Evolutionary conservation across 2,113 vertebrate genomes (phyloP), one percentile per base, ranked within the genome.

Genomic region (Gambusia holbrooki): DNA sequence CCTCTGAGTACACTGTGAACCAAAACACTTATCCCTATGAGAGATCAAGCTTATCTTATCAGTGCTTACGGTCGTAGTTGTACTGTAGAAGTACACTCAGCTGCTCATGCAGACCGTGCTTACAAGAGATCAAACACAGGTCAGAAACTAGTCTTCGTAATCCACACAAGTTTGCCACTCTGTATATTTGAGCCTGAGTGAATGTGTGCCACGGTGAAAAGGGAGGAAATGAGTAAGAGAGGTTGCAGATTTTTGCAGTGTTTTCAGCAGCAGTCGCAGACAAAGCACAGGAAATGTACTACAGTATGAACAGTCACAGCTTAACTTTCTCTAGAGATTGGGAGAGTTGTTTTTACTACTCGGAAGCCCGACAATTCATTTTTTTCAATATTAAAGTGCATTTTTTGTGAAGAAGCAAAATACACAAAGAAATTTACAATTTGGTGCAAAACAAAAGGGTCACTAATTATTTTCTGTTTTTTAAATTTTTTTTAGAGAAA

Each of bases 41-140:
- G 88, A 91, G 87, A 93, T 93, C 91, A 84, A 92, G 89, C 88
- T 81, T 88, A 92, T 92, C 91, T 93, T 93, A 93, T 93, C 92
- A 79, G 83, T 13, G 76, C 80, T 85, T 88, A 84, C 88, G 84
- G 84, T 86, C 73, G 28, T 66, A 71, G 72, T 69, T 68, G 25
- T 90, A 91, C 89, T 90, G 91, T 87, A 85, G 82, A 74, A 80
- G 79, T 82, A 90, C 90, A 88, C 87, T 86, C 85, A 88, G 77
- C 80, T 81, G 87, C 86, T 92, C 87, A 87, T 86, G 88, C 83
- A 87, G 65, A 76, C 87, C 66, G 74, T 80, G 77, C 88, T 87
- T 86, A 80, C 82, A 84, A 83, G 67, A 90, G 87, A 90, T 87
- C 86, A 90, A 88, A 84, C 32, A 72, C 81, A 89, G 87, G 90